Percentiles rank a stretch among this genome's conserved stretches.
These are phyloP conservation scores for Ctenochaetus hawaiiensis DNA, from an alignment of 2,797 vertebrate genomes.

Conservation along the genomic window DNA sequence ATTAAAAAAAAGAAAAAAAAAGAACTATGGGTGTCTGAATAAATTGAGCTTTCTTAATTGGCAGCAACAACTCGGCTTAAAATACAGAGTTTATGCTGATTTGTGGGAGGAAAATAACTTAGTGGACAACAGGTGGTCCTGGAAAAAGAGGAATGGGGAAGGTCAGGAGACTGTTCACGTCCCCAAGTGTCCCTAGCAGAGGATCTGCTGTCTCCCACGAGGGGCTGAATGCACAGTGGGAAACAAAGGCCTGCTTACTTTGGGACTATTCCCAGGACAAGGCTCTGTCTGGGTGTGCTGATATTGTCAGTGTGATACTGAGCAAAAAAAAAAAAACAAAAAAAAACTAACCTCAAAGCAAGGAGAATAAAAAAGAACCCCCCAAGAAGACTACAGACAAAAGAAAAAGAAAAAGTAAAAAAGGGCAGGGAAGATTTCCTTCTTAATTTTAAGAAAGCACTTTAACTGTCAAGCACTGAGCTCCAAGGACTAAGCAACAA, in stretches of 20 bases:
- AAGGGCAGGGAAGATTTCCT: conserved; percentile 39
- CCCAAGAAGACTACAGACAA: conserved; percentile 51
- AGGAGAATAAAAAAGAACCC: conserved; percentile 1
- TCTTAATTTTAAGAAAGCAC: conserved; percentile 38
- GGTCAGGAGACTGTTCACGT: conserved; percentile 8
- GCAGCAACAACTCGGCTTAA: conserved; percentile 25
- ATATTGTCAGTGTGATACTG: conserved; percentile 49
- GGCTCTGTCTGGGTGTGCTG: conserved; percentile 73
- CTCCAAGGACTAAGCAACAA: conserved; percentile 47
- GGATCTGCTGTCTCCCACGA: conserved; percentile 70
- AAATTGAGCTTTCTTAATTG: conserved; percentile 33
- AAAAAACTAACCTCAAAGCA: conserved; percentile 62
- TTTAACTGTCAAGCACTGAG: conserved; percentile 51
- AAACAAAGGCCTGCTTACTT: conserved; percentile 84
- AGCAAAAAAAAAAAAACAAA: conserved; percentile 48
- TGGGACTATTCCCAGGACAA: conserved; percentile 86
- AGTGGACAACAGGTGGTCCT: conserved; percentile 43
- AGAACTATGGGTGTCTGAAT: conserved; percentile 20
- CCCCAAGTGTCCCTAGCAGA: conserved; percentile 42
- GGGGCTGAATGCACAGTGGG: conserved; percentile 64
- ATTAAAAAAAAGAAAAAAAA: conserved; percentile 30
- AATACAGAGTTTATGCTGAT: conserved; percentile 12
- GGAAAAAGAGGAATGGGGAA: conserved; percentile 18
- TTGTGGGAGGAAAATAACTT: conserved; percentile 1
- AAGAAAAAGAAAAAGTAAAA: conserved; percentile 28